Evolutionary conservation across 2,888 invertebrate species (phyloP), one percentile per base, ranked within the genome.

Genomic region (Penaeus monodon): DNA sequence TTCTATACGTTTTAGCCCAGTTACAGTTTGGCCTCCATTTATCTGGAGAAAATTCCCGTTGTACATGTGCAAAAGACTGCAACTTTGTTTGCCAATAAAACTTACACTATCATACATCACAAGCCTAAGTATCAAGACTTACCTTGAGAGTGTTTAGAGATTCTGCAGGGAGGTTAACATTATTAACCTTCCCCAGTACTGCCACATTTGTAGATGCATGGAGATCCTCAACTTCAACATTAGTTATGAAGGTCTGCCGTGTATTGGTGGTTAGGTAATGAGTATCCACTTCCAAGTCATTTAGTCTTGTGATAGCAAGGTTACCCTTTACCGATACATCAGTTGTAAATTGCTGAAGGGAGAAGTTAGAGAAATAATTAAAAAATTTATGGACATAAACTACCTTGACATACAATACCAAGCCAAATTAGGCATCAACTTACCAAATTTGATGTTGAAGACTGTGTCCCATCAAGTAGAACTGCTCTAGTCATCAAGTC

Each of bases 181-280:
- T n/a, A 44, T 85, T 85, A 22, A 85, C 80, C 0, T n/a, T 64
- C 3, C 85, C 80, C 33, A 6, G 22, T 12, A 85, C 85, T 24
- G 73, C 74, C 44, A 85, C 74, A 29, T 79, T 73, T 10, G 79
- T 64, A 17, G 57, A 17, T 10, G 80, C 33, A 33, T 6, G n/a
- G n/a, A 80, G 24, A 1, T 49, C 65, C 24, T 64, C 64, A 12
- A 80, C 17, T 0, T 65, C 63, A 0, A 66, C 33, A 27, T 80
- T 74, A 1, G 74, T 27, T 14, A 17, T 73, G 17, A 85, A 22
- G 1, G 65, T 65, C 12, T 85, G 85, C 0, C 73, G 70, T 7
- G 85, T 85, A 24, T 17, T 33, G 7, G 73, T 79, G 24, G 85
- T 85, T 20, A 85, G 65, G 64, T 85, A 85, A 14, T 80, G 73